These are phyloP conservation scores for Xenopus laevis DNA, from an alignment of 2,113 vertebrate genomes.

Conservation along the genomic window DNA sequence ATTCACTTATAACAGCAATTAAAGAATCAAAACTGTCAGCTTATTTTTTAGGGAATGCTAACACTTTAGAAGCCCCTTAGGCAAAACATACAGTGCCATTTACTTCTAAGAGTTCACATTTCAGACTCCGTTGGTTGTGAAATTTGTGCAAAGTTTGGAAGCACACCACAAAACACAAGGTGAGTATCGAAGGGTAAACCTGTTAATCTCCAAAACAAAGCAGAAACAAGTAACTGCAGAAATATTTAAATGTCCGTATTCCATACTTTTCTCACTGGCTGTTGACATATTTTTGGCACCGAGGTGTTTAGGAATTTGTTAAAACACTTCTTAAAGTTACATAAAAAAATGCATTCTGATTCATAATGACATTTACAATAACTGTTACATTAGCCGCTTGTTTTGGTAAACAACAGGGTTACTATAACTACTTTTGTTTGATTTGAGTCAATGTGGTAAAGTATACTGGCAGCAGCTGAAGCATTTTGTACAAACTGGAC, in stretches of 20 bases:
- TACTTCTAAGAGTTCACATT: no score
- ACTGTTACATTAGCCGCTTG: slow-evolving; percentile 4
- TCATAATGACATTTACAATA: slow-evolving; percentile 24
- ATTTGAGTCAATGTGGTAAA: slow-evolving; percentile 7
- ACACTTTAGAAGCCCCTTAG: no score
- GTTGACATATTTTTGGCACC: slow-evolving; percentile 34
- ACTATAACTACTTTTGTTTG: slow-evolving; percentile 40
- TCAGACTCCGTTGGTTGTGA: no score
- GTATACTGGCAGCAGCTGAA: slow-evolving; percentile 16
- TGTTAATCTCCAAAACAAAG: slow-evolving; percentile 25
- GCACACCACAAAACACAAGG: no score
- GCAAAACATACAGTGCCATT: no score
- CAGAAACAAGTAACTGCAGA: neutral
- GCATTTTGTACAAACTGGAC: slow-evolving; percentile 26
- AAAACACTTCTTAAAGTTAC: slow-evolving; percentile 11
- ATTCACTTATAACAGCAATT: no score
- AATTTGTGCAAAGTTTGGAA: no score
- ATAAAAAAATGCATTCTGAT: slow-evolving; percentile 1
- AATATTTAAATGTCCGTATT: neutral
- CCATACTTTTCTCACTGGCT: neutral
- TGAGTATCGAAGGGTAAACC: no score
- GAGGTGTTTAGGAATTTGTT: neutral
- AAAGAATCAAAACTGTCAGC: no score
- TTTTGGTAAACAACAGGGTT: slow-evolving; percentile 39
- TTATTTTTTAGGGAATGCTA: no score